Conservation (phyloP, 1,140 invertebrate species). For the Zaprionus capensis region DNA sequence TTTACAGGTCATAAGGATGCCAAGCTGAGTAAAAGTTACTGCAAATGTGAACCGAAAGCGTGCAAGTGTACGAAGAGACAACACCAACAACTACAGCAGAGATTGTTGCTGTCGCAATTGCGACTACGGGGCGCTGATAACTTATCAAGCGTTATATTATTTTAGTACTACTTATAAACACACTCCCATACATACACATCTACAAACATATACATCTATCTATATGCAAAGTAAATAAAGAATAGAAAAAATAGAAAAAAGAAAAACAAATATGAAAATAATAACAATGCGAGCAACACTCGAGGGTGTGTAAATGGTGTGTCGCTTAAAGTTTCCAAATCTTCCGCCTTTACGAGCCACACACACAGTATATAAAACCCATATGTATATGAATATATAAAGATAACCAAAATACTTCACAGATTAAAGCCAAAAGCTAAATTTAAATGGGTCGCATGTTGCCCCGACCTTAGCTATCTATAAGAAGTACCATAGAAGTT, state of each 20-base stretch:
- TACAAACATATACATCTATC: neutral
- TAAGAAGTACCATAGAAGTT: slow-evolving; percentile 14
- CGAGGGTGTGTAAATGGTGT: slow-evolving; percentile 16
- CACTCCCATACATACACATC: neutral
- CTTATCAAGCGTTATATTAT: slow-evolving; percentile 77
- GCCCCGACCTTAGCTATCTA: slow-evolving; percentile 27
- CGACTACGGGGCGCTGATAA: slow-evolving; percentile 63
- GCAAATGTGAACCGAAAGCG: slow-evolving; percentile 63
- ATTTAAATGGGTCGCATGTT: slow-evolving; percentile 23
- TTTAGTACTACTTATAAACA: slow-evolving; percentile 46
- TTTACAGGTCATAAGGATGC: slow-evolving; percentile 60
- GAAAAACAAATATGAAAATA: slow-evolving; percentile 28
- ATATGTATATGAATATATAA: slow-evolving; percentile 6
- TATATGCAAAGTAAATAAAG: slow-evolving; percentile 27
- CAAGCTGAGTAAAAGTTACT: slow-evolving; percentile 49
- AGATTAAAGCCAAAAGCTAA: slow-evolving; percentile 20
- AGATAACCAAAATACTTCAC: slow-evolving; percentile 18
- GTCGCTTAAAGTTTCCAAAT: slow-evolving; percentile 3
- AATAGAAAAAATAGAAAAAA: slow-evolving; percentile 12
- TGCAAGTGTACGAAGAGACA: slow-evolving; percentile 62
- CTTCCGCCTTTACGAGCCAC: slow-evolving; percentile 14
- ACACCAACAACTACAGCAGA: slow-evolving; percentile 44
- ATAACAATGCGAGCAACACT: neutral
- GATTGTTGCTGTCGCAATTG: slow-evolving; percentile 64
- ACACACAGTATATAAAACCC: neutral